Conservation (phyloP, 2,113 vertebrate species). For the Misgurnus mizolepis region DNA sequence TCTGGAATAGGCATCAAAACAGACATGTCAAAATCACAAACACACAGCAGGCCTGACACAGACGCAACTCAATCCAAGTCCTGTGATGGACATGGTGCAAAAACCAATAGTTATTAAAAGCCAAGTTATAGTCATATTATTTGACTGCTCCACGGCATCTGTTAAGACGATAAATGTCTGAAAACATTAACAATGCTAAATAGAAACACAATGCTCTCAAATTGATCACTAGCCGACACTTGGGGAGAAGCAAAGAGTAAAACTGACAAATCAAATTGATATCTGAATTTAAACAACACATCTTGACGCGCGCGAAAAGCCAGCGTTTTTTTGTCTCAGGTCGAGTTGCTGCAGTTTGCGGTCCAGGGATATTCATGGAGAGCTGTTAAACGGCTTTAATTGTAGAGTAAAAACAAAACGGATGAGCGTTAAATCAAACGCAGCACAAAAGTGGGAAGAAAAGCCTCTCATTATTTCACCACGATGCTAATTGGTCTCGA, state of each 20-base stretch:
- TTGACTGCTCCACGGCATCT: slow-evolving; percentile 41
- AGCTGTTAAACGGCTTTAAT: slow-evolving; percentile 56
- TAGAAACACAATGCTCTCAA: slow-evolving; percentile 32
- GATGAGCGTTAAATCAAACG: not conserved
- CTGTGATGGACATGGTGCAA: slow-evolving; percentile 52
- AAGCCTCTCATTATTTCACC: slow-evolving; percentile 60
- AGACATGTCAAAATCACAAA: not conserved
- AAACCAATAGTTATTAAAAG: slow-evolving; percentile 53
- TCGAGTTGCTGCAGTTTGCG: not conserved
- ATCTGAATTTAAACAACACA: slow-evolving; percentile 6
- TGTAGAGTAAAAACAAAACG: slow-evolving; percentile 50
- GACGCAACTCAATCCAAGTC: slow-evolving; percentile 49
- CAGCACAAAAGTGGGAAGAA: slow-evolving; percentile 50
- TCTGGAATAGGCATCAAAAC: slow-evolving; percentile 36
- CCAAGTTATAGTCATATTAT: not conserved
- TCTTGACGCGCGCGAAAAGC: slow-evolving; percentile 15
- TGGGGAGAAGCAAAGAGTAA: slow-evolving; percentile 16
- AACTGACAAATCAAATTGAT: slow-evolving; percentile 41
- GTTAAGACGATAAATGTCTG: slow-evolving; percentile 16
- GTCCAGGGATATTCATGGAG: slow-evolving; percentile 37
- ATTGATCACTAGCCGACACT: slow-evolving; percentile 7
- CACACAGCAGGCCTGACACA: not conserved
- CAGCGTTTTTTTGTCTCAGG: not conserved
- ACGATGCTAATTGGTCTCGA: slow-evolving; percentile 58
- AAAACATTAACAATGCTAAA: slow-evolving; percentile 19